Base-by-base conservation (phyloP, 2,797 vertebrate species). In the Crocidura indochinensis region DNA sequence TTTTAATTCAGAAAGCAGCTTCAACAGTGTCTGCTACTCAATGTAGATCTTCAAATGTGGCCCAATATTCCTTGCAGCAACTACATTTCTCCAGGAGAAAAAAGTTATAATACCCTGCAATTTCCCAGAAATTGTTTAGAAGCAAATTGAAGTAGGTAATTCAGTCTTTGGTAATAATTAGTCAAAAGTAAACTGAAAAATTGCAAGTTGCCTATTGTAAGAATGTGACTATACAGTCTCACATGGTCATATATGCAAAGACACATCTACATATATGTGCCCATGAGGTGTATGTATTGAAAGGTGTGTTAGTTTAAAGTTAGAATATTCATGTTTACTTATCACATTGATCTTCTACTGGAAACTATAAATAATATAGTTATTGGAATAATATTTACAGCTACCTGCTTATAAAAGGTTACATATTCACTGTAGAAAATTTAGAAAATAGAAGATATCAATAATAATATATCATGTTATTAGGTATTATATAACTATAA, bases 281-380 rank as follows among this genome's bases (percentile, higher is more conserved):
- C 15, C 19, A 6, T 15, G 10, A 56, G 51, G n/a, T 17, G 17
- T 27, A 38, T 15, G n/a, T 9, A 73, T 72, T 60, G 64, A 84
- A 86, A 94, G 49, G 11, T 86, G 0, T 47, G 10, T 47, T 46
- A 24, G 22, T 3, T 67, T 62, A 71, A 69, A 64, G 38, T 76
- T 80, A 90, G 67, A 87, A 76, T 75, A 68, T 5, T 65, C 85
- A n/a, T 62, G 26, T 88, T 78, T 65, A 69, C 12, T 77, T 85
- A 3, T 64, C 69, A 76, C 10, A 12, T 19, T 87, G 15, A 47
- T 75, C 29, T 49, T 75, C 29, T 49, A 84, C 26, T 84, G 20
- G 20, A 15, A 60, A 60, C 56, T 60, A 19, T 60, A 60, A 60
- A 60, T 20, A 60, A 15, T 17, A 60, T 19, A 60, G 56, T 22